These are phyloP conservation scores for Xenopus laevis DNA, from an alignment of 2,113 vertebrate genomes.

Conservation along the genomic window DNA sequence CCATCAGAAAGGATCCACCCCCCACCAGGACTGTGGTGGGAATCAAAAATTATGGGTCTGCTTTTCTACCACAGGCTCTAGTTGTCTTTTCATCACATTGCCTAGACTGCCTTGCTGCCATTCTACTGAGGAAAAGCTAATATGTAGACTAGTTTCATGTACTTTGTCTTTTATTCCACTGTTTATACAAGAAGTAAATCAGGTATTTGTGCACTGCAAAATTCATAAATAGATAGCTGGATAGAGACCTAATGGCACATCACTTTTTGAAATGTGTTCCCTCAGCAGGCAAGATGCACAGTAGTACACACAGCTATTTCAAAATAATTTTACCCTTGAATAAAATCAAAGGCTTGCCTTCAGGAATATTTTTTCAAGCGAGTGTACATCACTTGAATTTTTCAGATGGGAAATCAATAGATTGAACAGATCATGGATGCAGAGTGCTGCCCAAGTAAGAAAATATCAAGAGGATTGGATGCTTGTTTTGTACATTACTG, in stretches of 20 bases:
- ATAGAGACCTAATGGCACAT: conserved; percentile 24
- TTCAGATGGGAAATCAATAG: conserved; percentile 42
- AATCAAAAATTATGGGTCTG: too few relatives aligned
- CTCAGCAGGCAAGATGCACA: conserved; percentile 26
- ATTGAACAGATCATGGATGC: conserved; percentile 28
- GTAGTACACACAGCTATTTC: conserved; percentile 16
- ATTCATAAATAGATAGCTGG: conserved; percentile 4
- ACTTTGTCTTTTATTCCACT: neutral
- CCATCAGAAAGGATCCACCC: too few relatives aligned
- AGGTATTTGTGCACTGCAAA: conserved; percentile 15
- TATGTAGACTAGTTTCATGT: too few relatives aligned
- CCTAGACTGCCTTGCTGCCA: too few relatives aligned
- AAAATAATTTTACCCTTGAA: conserved; percentile 43
- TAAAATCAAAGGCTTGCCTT: conserved; percentile 32
- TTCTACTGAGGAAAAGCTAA: too few relatives aligned
- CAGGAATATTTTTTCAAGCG: conserved; percentile 35
- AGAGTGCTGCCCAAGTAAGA: conserved; percentile 3
- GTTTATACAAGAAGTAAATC: conserved; percentile 22
- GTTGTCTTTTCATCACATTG: too few relatives aligned
- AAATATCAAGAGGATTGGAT: conserved; percentile 23
- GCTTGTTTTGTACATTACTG: conserved; percentile 11
- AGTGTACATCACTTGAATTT: conserved; percentile 16
- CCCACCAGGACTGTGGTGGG: too few relatives aligned
- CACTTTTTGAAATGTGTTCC: conserved; percentile 24
- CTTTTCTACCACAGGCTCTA: too few relatives aligned